Percentiles rank a stretch among this genome's conserved stretches.
Evolutionary conservation across 23 tunicate species (phyloP).

Genomic region (Corella eumyota): DNA sequence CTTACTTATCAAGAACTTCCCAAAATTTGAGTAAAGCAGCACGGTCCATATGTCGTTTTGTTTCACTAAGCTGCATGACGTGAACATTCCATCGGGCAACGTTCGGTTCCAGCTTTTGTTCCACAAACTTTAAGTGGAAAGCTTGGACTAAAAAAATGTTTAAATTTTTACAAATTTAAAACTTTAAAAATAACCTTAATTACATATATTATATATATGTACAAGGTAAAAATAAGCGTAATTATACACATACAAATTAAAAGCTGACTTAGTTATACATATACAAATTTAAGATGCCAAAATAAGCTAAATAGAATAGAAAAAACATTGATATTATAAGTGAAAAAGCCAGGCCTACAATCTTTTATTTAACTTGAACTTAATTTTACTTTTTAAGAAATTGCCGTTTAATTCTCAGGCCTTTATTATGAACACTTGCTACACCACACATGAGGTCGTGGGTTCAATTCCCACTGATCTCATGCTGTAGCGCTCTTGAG

Average conservation of each 20-base stretch:
- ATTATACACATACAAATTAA: background rate
- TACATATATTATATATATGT: background rate
- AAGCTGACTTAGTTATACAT: background rate
- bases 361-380: too few relatives aligned
- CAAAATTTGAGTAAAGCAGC: constrained; percentile 83
- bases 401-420: too few relatives aligned
- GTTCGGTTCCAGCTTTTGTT: constrained; percentile 71
- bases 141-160: constrained; percentile 50
- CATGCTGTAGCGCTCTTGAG: too few relatives aligned
- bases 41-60: constrained; percentile 87
- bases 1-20: constrained; percentile 81
- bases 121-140: constrained; percentile 80
- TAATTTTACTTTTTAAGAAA: too few relatives aligned
- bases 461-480: too few relatives aligned
- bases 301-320: too few relatives aligned
- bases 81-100: constrained; percentile 88
- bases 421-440: too few relatives aligned
- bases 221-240: too few relatives aligned
- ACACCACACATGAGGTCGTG: too few relatives aligned
- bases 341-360: too few relatives aligned
- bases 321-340: too few relatives aligned
- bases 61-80: constrained; percentile 66
- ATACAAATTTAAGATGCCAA: background rate
- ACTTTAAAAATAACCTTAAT: background rate
- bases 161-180: background rate